Conservation (phyloP, 2,797 vertebrate species). For the Pangasius djambal region DNA sequence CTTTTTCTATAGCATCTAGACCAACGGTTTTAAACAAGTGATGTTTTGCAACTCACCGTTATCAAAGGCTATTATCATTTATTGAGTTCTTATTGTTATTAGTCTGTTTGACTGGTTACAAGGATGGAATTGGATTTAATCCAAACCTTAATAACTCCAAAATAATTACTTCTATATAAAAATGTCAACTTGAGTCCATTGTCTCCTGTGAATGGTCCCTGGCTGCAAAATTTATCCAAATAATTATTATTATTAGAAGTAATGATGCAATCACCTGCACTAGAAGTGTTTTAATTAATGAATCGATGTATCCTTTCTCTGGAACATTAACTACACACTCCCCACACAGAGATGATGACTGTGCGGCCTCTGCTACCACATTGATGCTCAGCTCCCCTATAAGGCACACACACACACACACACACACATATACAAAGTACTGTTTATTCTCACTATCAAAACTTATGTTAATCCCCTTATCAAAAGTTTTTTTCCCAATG, state of each 20-base stretch:
- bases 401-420: neutral
- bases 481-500: too few species aligned
- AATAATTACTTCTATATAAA: neutral
- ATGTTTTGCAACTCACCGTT: neutral
- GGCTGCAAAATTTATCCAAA: neutral
- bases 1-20: neutral
- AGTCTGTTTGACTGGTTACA: neutral
- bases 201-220: neutral
- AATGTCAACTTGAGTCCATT: too few species aligned
- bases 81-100: neutral
- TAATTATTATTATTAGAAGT: neutral
- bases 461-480: too few species aligned
- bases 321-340: constrained; percentile 71
- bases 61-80: neutral
- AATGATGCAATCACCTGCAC: constrained; percentile 72
- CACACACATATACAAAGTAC: neutral
- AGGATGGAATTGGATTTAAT: too few species aligned
- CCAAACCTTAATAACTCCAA: neutral
- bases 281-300: constrained; percentile 69
- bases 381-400: constrained; percentile 77
- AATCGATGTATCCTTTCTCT: constrained; percentile 74
- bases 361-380: constrained; percentile 78
- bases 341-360: constrained; percentile 69
- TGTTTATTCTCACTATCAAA: neutral
- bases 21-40: neutral